Evolutionary conservation across 2,113 vertebrate genomes (phyloP), one percentile per base, ranked within the genome.

Genomic region (Caranx melampygus): DNA sequence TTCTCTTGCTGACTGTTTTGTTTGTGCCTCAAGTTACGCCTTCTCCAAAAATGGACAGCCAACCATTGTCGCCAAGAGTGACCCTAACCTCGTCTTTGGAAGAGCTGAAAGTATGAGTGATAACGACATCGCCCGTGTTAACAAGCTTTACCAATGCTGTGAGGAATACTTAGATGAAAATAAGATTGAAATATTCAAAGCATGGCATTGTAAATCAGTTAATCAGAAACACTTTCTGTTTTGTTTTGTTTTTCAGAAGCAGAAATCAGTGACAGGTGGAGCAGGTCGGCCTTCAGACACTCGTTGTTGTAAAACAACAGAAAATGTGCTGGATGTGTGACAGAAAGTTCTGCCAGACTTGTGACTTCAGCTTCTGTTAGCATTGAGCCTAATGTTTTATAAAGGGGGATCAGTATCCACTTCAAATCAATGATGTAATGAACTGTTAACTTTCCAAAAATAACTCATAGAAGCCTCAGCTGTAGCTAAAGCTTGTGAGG

Each of bases 131-230:
- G 13, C 0, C 1, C 87, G 89, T 0, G 20, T 92, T 79, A 94
- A 94, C 55, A 40, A 0, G 4, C 87, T 94, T 11, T 94, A 94
- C 47, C 0, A 0, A 5, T 94, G 93, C 79, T 21, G 83, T 85
- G 61, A 78, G 84, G 18, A 15, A 44, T 51, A 35, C 45, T 5
- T 40, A 3, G 18, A n/a, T 8, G 8, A 21, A 54, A 21, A 54
- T 20, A 20, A 15, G n/a, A n/a, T 12, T 54, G 5, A 49, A 49
- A 18, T 49, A 7, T 47, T 52, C 20, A n/a, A 52, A 52, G n/a
- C n/a, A 1, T n/a, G 18, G n/a, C 6, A 54, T 21, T 10, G 20
- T 54, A n/a, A 54, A 54, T 21, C 51, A 10, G 4, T 21, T 3
- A 10, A 10, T 11, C 51, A 54, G 6, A 54, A 21, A 20, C 51